A percentile compares a stretch with the other conserved stretches of the same genome.
Conservation (phyloP, 53 echinoderm and acorn worm species). For the Zoroaster sp. region DNA sequence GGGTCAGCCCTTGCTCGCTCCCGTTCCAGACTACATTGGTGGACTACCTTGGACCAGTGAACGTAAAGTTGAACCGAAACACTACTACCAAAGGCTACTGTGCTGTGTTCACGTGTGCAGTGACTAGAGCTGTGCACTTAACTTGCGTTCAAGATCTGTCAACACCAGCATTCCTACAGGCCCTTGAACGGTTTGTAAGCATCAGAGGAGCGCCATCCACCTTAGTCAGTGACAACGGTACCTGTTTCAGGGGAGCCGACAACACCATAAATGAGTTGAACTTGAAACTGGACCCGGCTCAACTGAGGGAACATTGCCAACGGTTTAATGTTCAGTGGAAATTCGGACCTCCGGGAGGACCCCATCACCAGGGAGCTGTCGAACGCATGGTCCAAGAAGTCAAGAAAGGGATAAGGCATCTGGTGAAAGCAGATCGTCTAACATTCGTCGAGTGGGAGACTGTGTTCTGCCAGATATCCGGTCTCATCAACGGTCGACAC, state of each 20-base stretch:
- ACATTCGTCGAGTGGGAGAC: slow-evolving; percentile 77
- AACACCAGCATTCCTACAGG: slow-evolving; percentile 66
- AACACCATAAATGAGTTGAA: slow-evolving; percentile 67
- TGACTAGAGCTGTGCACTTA: slow-evolving; percentile 70
- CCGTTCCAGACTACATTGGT: background rate
- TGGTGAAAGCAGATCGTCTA: slow-evolving; percentile 69
- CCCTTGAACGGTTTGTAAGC: slow-evolving; percentile 67
- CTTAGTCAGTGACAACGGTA: too few species aligned
- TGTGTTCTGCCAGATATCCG: slow-evolving; percentile 70
- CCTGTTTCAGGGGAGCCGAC: slow-evolving; percentile 63
- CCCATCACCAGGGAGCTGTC: slow-evolving; percentile 65
- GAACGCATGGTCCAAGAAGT: slow-evolving; percentile 83
- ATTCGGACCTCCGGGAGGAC: background rate
- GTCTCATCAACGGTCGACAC: slow-evolving; percentile 75
- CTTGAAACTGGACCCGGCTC: slow-evolving; percentile 47
- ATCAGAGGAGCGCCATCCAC: slow-evolving; percentile 65
- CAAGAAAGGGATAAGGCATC: slow-evolving; percentile 65
- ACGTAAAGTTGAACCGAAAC: slow-evolving; percentile 61
- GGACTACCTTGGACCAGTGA: slow-evolving; percentile 74
- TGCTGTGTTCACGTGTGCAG: slow-evolving; percentile 44
- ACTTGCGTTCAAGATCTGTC: slow-evolving; percentile 72
- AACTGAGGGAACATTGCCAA: slow-evolving; percentile 54
- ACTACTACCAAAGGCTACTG: slow-evolving; percentile 49
- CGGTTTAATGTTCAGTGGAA: slow-evolving; percentile 12
- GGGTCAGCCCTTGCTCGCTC: slow-evolving; percentile 52